Evolutionary conservation across 2,797 vertebrate genomes (phyloP), one percentile per base, ranked within the genome.

Genomic region (Okamejei kenojei): DNA sequence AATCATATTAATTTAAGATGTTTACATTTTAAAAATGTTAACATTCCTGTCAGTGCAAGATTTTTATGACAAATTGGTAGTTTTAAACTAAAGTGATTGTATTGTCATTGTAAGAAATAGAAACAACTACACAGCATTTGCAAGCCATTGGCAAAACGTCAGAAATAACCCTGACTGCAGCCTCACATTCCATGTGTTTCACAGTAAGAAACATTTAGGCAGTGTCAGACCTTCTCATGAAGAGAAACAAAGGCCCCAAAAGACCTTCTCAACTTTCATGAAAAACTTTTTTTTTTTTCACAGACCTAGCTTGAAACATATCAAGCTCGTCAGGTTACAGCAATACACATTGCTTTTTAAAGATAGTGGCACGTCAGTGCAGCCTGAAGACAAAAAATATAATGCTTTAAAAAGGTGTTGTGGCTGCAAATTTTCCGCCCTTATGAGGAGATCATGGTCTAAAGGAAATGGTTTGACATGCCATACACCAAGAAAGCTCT

Each of bases 111-210:
- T 93, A 95, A 71, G 93, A 95, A 94, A 94, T 95, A 95, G 95
- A 94, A 94, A 94, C 93, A 95, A 95, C 86, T 94, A 93, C 94
- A 95, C 96, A 96, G 97, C 95, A 97, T 97, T 97, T 38, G 97
- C 97, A 97, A 98, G 98, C 98, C 94, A 94, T 97, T 96, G 97
- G 97, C 97, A 98, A 98, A 99, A 98, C 97, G 97, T 97, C 97
- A 98, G 98, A 99, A 98, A 98, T 98, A 99, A 99, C 98, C 98
- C 98, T 97, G 97, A 99, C 97, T 97, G 97, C 97, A 98, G 98
- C 97, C 98, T 98, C 97, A 97, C 97, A 95, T 98, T 98, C 97
- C 93, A 96, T 98, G 97, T 97, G 98, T 98, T 98, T 98, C 98
- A 98, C 96, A 98, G 97, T 97, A 97, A 98, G 98, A 99, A 99